phyloP scores from a whole-genome alignment of 2,797 vertebrate species.

The Gymnocypris eckloni region DNA sequence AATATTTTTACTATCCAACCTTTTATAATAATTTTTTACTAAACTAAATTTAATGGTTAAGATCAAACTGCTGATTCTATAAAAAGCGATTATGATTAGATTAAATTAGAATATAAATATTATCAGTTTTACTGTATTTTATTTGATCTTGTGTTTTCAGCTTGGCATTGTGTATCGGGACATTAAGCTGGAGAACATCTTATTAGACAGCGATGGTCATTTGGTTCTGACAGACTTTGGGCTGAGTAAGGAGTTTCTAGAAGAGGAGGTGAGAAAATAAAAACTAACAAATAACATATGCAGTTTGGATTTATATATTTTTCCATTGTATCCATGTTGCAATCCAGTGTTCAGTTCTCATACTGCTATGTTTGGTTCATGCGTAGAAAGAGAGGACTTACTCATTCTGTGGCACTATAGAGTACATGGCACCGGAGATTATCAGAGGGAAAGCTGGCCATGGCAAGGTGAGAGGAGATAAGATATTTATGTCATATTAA shows the following conservation, averaged over 20 bases:
- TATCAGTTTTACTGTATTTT: not conserved
- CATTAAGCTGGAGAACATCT: conserved; percentile 94
- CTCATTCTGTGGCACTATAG: conserved; percentile 94
- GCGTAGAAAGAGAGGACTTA: conserved; percentile 89
- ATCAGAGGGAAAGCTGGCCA: conserved; percentile 90
- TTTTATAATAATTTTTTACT: not conserved
- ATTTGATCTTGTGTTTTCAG: conserved; percentile 70
- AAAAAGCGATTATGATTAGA: not conserved
- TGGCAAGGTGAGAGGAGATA: conserved; percentile 82
- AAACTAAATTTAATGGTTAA: not conserved
- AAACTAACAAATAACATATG: not conserved
- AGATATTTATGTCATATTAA: not conserved
- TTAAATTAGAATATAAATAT: not conserved
- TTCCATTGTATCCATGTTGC: not conserved
- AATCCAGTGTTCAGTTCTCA: not conserved
- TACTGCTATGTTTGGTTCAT: conserved; percentile 13
- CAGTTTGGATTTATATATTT: not conserved
- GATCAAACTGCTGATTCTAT: not conserved
- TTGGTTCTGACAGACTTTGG: conserved; percentile 94
- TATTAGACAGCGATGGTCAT: conserved; percentile 90
- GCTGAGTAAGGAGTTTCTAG: conserved; percentile 92
- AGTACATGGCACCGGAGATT: conserved; percentile 98
- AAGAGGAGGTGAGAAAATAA: conserved; percentile 81
- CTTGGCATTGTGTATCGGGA: conserved; percentile 93
- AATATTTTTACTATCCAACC: not conserved